Evolutionary conservation across 2,113 vertebrate species (phyloP).

Genomic region (Propithecus coquereli): DNA sequence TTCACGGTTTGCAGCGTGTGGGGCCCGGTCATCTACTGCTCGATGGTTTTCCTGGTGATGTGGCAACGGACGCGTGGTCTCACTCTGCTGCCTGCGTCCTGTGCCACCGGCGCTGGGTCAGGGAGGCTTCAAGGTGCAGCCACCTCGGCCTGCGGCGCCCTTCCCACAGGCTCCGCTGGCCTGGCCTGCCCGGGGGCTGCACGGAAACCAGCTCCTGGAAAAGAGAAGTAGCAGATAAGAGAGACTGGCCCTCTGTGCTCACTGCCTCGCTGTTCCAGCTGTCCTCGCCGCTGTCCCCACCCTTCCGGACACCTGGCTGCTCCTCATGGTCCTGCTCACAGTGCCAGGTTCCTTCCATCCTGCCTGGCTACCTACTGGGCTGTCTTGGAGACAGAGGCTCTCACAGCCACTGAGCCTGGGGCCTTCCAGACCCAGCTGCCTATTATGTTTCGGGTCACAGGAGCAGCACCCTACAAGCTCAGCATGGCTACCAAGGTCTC

Average conservation of each 20-base stretch:
- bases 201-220: background rate
- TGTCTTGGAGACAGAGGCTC: background rate
- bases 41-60: background rate
- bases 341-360: background rate
- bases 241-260: too few relatives aligned
- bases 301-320: background rate
- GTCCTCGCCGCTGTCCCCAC: accelerated
- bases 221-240: too few relatives aligned
- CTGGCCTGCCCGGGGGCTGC: background rate
- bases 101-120: background rate
- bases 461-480: background rate
- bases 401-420: background rate
- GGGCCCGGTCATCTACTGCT: background rate
- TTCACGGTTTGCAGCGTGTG: background rate
- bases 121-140: background rate
- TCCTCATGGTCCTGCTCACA: background rate
- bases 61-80: background rate
- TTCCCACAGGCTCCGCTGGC: background rate
- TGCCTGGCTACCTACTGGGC: background rate
- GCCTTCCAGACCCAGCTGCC: background rate
- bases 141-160: background rate
- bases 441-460: background rate
- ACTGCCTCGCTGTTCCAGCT: background rate
- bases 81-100: background rate
- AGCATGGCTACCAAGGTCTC: background rate